Evolutionary conservation across 1,140 invertebrate genomes (phyloP), one percentile per base, ranked within the genome.

Genomic region (Eumaeus atala): DNA sequence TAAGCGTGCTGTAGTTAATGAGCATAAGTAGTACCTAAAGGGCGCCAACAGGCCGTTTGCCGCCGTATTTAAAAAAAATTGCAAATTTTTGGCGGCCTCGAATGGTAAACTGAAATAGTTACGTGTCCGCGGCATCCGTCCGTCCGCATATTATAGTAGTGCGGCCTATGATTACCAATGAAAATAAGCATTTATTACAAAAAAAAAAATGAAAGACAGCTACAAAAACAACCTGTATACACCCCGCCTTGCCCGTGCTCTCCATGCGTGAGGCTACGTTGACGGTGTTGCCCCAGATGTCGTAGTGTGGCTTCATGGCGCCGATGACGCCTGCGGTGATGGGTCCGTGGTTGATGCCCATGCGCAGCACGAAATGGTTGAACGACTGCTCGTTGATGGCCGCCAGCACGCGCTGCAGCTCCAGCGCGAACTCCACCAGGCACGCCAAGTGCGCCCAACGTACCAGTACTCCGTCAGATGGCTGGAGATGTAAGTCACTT

Each of bases 181-280:
- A 28, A 28, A 28, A 28, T 3, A 6, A 28, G 21, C 2, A 3
- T 3, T 28, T 28, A 3, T 28, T 28, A 28, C 21, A 28, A 28
- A 3, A 28, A 2, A 28, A 6, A 3, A 28, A 28, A 3, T 6
- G 2, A 3, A 28, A 28, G 6, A 28, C 2, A 28, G 21, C 21
- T n/a, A 28, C 11, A 50, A 16, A 34, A 53, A 33, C 8, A 56
- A 96, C 96, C 91, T 98, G 97, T 67, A 98, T 97, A 61, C 93
- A 95, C 8, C 96, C 96, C 57, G 96, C 94, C 90, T 97, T 97
- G 18, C 97, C 97, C 0, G 97, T 98, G 74, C 95, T 97, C 77
- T 98, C 97, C 96, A 99, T 98, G 53, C 97, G 89, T 0, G 95
- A 97, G 3, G 97, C 96, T 0, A 98, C 96, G 78, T 98, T 98